These are phyloP conservation scores for Leucophenga varia DNA, from an alignment of 1,140 invertebrate species.

Conservation along the genomic window DNA sequence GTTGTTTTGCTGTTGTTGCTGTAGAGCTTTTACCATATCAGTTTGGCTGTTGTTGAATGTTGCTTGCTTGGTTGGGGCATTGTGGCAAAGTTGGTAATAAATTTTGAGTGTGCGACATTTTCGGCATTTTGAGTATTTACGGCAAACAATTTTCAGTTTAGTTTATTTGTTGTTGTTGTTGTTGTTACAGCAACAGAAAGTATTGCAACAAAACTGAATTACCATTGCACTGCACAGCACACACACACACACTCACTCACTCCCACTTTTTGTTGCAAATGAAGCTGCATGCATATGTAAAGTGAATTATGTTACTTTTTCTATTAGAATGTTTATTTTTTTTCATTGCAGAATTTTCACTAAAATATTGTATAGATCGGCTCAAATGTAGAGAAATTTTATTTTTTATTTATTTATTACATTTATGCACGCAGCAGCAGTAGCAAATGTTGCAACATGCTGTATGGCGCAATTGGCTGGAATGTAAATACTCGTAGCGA, in stretches of 20 bases:
- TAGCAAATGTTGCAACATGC: not conserved
- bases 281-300: constrained; percentile 8
- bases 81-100: constrained; percentile 38
- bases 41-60: too few species aligned
- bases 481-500: constrained; percentile 14
- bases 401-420: constrained; percentile 24
- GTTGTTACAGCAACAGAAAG: constrained; percentile 4
- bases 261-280: not conserved
- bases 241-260: too few species aligned
- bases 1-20: not conserved
- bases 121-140: constrained; percentile 36
- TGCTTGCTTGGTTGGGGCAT: constrained; percentile 14
- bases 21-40: too few species aligned
- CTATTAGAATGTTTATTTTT: too few species aligned
- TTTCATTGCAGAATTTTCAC: too few species aligned
- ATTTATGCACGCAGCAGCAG: not conserved
- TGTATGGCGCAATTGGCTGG: constrained; percentile 8
- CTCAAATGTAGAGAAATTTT: too few species aligned
- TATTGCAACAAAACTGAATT: constrained; percentile 10
- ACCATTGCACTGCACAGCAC: too few species aligned
- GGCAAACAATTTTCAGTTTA: constrained; percentile 1
- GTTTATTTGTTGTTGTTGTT: not conserved
- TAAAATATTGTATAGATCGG: too few species aligned
- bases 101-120: constrained; percentile 44
- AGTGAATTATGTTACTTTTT: constrained; percentile 34